A percentile compares a stretch with the other conserved stretches of the same genome.
Conservation (phyloP, 1,140 invertebrate genomes). For the Rhyzopertha dominica region DNA sequence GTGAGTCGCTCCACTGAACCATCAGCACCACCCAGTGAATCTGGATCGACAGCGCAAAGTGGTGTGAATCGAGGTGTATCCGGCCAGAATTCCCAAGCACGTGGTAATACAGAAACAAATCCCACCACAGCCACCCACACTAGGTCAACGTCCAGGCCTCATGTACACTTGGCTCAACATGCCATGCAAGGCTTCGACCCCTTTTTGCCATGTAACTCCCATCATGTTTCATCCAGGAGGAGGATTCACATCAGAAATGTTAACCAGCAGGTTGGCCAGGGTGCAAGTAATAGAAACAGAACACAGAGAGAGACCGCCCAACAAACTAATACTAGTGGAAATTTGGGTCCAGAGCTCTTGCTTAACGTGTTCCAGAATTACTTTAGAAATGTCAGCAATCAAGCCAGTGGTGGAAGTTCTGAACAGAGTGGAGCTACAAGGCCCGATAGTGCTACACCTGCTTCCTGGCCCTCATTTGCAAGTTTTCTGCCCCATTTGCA, state of each 20-base stretch:
- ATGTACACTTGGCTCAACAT: conserved; percentile 52
- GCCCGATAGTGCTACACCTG: neutral
- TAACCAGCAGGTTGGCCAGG: no score
- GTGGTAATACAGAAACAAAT: conserved; percentile 58
- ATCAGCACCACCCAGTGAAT: conserved; percentile 19
- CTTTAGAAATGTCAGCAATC: neutral
- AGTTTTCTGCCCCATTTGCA: conserved; percentile 11
- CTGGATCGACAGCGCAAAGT: conserved; percentile 20
- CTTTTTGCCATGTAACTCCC: conserved; percentile 64
- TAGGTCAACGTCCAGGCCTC: conserved; percentile 57
- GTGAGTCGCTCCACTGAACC: conserved; percentile 16
- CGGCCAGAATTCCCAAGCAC: conserved; percentile 52
- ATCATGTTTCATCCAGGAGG: conserved; percentile 48
- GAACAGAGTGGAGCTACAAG: neutral
- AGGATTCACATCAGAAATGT: no score
- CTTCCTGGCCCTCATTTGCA: no score
- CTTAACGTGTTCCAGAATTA: no score
- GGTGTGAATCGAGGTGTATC: conserved; percentile 35
- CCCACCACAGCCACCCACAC: conserved; percentile 64
- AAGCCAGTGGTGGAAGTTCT: neutral
- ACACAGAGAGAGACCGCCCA: no score
- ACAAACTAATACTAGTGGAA: no score
- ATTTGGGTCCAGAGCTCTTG: no score
- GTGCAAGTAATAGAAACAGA: no score
- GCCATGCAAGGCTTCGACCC: conserved; percentile 57